Conservation (phyloP, 2,797 vertebrate species). For the Acanthurus tractus region DNA sequence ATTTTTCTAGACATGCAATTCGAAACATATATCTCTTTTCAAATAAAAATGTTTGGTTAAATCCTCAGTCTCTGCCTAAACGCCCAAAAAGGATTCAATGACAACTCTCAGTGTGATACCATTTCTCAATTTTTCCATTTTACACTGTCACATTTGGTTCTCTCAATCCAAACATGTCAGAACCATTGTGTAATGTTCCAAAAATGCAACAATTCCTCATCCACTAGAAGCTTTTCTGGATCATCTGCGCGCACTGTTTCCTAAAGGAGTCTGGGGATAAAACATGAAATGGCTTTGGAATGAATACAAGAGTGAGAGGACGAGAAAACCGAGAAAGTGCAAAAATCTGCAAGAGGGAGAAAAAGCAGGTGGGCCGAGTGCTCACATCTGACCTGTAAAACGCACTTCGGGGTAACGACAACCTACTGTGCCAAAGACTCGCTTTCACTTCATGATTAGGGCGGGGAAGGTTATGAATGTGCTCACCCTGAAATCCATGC, state of each 20-base stretch:
- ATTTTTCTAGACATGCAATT: slow-evolving; percentile 15
- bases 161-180: slow-evolving; percentile 43
- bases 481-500: slow-evolving; percentile 4
- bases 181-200: slow-evolving; percentile 28
- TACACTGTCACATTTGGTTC: slow-evolving; percentile 44
- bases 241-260: slow-evolving; percentile 3
- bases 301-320: slow-evolving; percentile 47
- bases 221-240: slow-evolving; percentile 41
- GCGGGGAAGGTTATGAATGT: slow-evolving; percentile 16
- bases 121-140: slow-evolving; percentile 39
- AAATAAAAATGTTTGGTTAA: slow-evolving; percentile 47
- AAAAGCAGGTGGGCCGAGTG: slow-evolving; percentile 55
- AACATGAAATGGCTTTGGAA: slow-evolving; percentile 51
- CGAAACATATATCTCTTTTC: slow-evolving; percentile 25
- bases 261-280: slow-evolving; percentile 53
- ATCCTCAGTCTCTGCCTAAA: slow-evolving; percentile 32
- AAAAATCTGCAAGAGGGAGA: slow-evolving; percentile 43
- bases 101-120: slow-evolving; percentile 30
- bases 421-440: slow-evolving; percentile 44
- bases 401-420: slow-evolving; percentile 33
- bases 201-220: slow-evolving; percentile 46
- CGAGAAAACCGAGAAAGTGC: slow-evolving; percentile 55
- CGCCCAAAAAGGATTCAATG: slow-evolving; percentile 38
- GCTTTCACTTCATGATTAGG: slow-evolving; percentile 25
- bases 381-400: slow-evolving; percentile 51